Base-by-base conservation (phyloP, 2,797 vertebrate genomes). In the Enteromius treurensis region DNA sequence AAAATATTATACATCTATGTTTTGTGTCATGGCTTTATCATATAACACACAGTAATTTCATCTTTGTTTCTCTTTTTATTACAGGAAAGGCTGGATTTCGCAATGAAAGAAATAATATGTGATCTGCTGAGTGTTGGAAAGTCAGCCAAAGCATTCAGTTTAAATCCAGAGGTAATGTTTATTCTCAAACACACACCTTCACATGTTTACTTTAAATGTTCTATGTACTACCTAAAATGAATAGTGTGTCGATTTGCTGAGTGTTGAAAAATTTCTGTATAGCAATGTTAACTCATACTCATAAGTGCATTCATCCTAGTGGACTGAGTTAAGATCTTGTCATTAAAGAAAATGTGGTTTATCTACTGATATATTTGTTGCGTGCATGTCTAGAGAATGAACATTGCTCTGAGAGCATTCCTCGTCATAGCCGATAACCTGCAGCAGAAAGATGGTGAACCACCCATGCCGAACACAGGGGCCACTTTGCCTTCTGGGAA, bases 401-500 rank as follows among this genome's bases (percentile, higher is more conserved):
- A 99, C 93, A 99, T 99, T 47, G 98, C 98, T 86, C 92, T 99
- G 80, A 95, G 98, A 90, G 98, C 98, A 0, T 99, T 99, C 91
- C 93, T 99, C 91, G 98, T 99, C 79, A 97, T 99, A 89, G 98
- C 98, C 3, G 98, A 99, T 67, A 99, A 97, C 88, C 93, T 99
- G 88, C 98, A 99, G 85, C 98, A 99, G 89, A 99, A 99, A 89
- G 98, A 99, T 7, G 98, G 98, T 3, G 98, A 99, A 81, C 98
- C 98, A 3, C 98, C 98, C 21, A 99, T 99, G 98, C 98, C 98
- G 0, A 98, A 99, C 89, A 99, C 98, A 0, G 97, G 97, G 82
- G 98, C 98, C 47, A 98, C 98, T 47, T 94, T 99, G 78, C 98
- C 98, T 9, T 99, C 98, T 65, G 98, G 98, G 90, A 99, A 98